Evolutionary conservation across 2,797 vertebrate species (phyloP).

Genomic region (Meriones psammophilus): DNA sequence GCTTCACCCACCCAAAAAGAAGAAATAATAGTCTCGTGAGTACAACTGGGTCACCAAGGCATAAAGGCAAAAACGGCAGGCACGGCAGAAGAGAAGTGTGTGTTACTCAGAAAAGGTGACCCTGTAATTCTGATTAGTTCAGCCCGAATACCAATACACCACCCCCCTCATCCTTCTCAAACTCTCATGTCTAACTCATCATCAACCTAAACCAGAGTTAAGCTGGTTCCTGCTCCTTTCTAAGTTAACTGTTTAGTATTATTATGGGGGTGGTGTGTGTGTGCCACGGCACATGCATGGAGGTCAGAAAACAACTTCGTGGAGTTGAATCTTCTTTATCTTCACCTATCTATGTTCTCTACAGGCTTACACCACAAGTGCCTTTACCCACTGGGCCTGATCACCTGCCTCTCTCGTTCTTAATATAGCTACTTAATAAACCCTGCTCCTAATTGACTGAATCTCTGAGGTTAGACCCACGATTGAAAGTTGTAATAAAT

Average conservation of each 20-base stretch:
- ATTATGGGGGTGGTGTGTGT: not conserved
- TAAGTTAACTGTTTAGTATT: not conserved
- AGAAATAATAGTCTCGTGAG: not conserved
- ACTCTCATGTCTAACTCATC: too few species aligned
- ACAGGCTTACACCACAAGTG: not conserved
- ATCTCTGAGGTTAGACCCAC: not conserved
- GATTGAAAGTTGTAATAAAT: not conserved
- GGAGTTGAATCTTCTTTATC: not conserved
- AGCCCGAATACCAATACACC: not conserved
- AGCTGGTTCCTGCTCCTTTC: not conserved
- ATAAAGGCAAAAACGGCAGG: not conserved
- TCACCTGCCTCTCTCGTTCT: not conserved
- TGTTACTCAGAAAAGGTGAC: not conserved
- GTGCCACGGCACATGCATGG: not conserved
- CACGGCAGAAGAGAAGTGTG: not conserved
- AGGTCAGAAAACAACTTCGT: not conserved
- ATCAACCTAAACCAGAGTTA: not conserved
- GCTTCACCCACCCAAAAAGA: not conserved
- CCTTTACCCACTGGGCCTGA: not conserved
- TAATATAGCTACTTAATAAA: not conserved
- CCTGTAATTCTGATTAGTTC: not conserved
- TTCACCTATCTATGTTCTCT: not conserved
- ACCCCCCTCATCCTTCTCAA: not conserved
- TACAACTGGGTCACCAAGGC: not conserved
- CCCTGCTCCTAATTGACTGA: fast-evolving